Conservation (phyloP, 2,113 vertebrate genomes). For the Sigmodon hispidus region DNA sequence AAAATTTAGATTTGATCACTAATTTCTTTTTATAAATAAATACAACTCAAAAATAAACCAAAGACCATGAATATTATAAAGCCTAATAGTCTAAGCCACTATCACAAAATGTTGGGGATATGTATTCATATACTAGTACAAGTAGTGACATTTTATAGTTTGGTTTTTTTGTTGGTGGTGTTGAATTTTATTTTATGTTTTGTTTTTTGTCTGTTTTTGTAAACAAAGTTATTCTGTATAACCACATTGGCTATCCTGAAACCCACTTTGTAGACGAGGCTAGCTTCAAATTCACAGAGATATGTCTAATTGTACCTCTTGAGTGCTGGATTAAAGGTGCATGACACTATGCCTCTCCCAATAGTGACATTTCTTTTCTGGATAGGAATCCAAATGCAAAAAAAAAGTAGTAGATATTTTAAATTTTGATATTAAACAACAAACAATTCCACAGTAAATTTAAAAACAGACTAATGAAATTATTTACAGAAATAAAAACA, state of each 20-base stretch:
- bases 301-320: no score
- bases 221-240: no score
- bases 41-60: neutral
- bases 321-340: no score
- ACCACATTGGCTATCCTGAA: no score
- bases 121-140: neutral
- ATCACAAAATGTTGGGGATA: neutral
- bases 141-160: no score
- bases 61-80: neutral
- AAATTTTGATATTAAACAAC: neutral
- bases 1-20: neutral
- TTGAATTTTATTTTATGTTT: no score
- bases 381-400: neutral
- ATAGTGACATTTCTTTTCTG: neutral
- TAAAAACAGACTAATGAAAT: neutral
- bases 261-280: no score
- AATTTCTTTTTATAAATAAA: neutral
- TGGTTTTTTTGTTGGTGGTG: no score
- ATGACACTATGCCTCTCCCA: no score
- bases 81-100: neutral
- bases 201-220: no score
- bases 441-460: neutral
- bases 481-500: neutral
- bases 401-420: no score
- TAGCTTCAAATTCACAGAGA: no score